phyloP scores from a whole-genome alignment of 1,140 invertebrate genomes.

The Bombus difficillimus region DNA sequence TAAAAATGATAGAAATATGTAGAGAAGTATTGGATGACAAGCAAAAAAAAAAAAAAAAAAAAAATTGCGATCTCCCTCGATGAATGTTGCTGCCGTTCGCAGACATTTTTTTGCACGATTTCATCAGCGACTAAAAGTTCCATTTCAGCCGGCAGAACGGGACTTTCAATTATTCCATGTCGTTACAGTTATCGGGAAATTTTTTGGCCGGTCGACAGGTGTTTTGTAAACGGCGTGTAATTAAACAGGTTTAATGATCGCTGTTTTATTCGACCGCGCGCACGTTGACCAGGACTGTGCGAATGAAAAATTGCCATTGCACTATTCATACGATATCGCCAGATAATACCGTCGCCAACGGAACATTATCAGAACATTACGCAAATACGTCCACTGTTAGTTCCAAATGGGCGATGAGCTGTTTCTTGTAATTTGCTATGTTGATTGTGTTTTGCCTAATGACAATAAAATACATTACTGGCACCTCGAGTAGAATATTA shows the following conservation, averaged over 20 bases:
- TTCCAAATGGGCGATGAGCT: background rate
- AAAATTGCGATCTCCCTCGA: background rate
- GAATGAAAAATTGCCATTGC: background rate
- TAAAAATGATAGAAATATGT: background rate
- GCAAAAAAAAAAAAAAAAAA: background rate
- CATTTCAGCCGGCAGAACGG: background rate
- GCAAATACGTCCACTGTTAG: background rate
- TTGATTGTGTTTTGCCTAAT: too few species aligned
- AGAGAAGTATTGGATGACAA: background rate
- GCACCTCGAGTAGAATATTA: background rate
- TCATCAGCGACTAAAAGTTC: slow-evolving; percentile 13
- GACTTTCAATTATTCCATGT: slow-evolving; percentile 22
- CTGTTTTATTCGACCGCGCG: background rate
- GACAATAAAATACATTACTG: too few species aligned
- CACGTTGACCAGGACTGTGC: background rate
- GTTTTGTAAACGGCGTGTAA: slow-evolving; percentile 26
- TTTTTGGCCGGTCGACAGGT: slow-evolving; percentile 10
- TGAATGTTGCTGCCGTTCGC: background rate
- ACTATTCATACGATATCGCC: background rate
- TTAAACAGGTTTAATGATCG: slow-evolving; percentile 16
- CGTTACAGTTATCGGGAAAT: slow-evolving; percentile 8
- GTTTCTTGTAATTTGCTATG: background rate
- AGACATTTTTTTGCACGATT: background rate
- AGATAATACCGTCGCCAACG: background rate
- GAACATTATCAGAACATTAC: background rate